phyloP scores from a whole-genome alignment of 2,797 vertebrate genomes.

The Macropus fuliginosus region DNA sequence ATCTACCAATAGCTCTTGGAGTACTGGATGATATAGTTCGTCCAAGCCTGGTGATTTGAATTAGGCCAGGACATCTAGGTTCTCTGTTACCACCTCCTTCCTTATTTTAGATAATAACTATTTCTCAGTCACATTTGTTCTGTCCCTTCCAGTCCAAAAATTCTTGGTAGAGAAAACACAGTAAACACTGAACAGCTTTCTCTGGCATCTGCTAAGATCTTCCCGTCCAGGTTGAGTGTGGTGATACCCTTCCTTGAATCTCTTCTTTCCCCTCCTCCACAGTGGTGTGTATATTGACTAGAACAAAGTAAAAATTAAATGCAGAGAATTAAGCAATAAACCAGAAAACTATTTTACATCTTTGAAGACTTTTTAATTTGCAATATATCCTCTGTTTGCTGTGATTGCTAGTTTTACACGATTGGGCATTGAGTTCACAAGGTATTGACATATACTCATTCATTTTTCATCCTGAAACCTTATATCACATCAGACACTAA shows the following conservation, averaged over 20 bases:
- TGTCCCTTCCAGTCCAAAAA: neutral
- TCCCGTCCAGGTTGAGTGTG: neutral
- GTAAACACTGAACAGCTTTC: neutral
- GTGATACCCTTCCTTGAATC: neutral
- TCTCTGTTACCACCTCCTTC: neutral
- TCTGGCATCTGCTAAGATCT: neutral
- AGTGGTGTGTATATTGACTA: neutral
- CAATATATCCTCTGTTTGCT: neutral
- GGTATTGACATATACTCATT: neutral
- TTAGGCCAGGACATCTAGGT: neutral
- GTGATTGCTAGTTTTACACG: neutral
- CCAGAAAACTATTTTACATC: neutral
- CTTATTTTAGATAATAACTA: neutral
- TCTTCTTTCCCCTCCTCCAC: neutral
- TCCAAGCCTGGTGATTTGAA: neutral
- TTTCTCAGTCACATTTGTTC: neutral
- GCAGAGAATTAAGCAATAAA: neutral
- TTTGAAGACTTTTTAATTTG: neutral
- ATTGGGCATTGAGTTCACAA: neutral
- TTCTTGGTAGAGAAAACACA: neutral
- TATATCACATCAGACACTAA: neutral
- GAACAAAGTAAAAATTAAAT: neutral
- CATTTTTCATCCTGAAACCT: neutral
- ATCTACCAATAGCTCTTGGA: neutral
- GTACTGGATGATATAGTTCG: neutral